These are phyloP conservation scores for Pharmacophagus antenor DNA, from an alignment of 2,888 invertebrate species.

Conservation along the genomic window DNA sequence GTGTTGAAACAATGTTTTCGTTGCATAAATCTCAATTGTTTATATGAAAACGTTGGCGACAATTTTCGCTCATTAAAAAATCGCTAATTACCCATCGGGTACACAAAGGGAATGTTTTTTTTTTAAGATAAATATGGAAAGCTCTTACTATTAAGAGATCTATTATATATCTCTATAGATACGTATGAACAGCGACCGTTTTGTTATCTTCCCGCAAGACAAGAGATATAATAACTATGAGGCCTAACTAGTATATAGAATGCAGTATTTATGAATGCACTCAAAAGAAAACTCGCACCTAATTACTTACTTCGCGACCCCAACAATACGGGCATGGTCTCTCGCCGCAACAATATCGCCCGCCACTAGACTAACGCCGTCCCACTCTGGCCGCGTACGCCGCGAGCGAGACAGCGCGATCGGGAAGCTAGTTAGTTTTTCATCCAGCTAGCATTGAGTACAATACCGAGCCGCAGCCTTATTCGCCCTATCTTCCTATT, in stretches of 20 bases:
- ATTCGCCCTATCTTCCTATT: conserved; percentile 80
- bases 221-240: conserved; percentile 30
- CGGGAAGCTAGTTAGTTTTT: conserved; percentile 65
- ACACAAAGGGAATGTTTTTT: neutral
- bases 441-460: conserved; percentile 56
- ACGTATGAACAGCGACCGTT: conserved; percentile 20
- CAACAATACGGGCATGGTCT: conserved; percentile 56
- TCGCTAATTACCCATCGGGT: conserved; percentile 14
- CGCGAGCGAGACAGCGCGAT: conserved; percentile 36
- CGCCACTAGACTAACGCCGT: conserved; percentile 36
- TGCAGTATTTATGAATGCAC: conserved; percentile 38
- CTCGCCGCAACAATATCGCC: conserved; percentile 54
- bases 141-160: too few species aligned
- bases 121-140: neutral
- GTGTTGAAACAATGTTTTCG: neutral
- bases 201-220: conserved; percentile 19
- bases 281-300: conserved; percentile 60
- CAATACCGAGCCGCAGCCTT: conserved; percentile 62
- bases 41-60: neutral
- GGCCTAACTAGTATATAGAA: conserved; percentile 41
- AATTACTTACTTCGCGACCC: conserved; percentile 72
- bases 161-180: too few species aligned
- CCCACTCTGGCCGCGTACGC: conserved; percentile 35
- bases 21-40: neutral
- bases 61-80: conserved; percentile 5